phyloP scores from a whole-genome alignment of 2,113 vertebrate species.

The Sinocyclocheilus grahami region DNA sequence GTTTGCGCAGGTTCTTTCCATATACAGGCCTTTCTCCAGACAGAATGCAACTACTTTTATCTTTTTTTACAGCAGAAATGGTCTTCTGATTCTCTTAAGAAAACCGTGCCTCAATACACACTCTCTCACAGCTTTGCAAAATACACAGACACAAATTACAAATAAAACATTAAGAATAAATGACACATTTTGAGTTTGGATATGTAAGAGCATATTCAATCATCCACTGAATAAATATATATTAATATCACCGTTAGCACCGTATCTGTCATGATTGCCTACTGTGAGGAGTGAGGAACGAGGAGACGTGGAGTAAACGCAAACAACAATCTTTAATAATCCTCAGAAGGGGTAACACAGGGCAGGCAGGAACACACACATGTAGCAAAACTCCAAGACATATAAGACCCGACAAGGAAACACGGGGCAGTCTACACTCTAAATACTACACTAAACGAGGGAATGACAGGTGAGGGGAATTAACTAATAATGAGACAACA shows the following conservation, averaged over 20 bases:
- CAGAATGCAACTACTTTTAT: neutral
- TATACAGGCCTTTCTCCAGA: conserved; percentile 4
- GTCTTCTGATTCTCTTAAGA: neutral
- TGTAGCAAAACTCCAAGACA: too few relatives aligned
- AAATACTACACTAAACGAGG: too few relatives aligned
- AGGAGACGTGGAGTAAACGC: too few relatives aligned
- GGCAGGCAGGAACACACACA: too few relatives aligned
- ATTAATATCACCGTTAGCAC: neutral
- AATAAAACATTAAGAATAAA: conserved; percentile 14
- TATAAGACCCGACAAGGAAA: too few relatives aligned
- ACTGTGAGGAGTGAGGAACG: too few relatives aligned
- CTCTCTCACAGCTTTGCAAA: neutral
- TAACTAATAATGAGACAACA: too few relatives aligned
- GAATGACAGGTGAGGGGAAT: too few relatives aligned
- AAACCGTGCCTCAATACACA: neutral
- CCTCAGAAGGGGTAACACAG: too few relatives aligned
- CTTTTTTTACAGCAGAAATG: neutral
- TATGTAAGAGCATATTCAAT: neutral
- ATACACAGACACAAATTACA: neutral
- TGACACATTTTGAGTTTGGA: neutral
- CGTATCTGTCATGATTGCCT: neutral
- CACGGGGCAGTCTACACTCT: too few relatives aligned
- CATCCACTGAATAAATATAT: neutral
- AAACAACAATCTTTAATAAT: too few relatives aligned
- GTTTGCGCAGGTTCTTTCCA: neutral